A percentile compares a stretch with the other conserved stretches of the same genome.
Conservation (phyloP, 2,888 invertebrate genomes). For the Pachliopta kotzebuea region DNA sequence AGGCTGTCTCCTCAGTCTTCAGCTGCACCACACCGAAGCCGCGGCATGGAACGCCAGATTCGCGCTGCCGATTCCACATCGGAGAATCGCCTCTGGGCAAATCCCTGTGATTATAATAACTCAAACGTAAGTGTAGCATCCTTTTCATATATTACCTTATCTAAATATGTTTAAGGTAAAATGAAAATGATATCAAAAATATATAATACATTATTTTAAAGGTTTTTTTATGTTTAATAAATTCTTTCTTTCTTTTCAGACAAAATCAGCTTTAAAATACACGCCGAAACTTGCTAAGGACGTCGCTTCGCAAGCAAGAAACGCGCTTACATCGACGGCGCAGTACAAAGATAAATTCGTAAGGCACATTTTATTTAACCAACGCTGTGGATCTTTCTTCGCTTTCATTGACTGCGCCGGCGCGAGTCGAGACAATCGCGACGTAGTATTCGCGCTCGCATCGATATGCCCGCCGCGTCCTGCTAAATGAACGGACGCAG, state of each 20-base stretch:
- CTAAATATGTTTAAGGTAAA: too few species aligned
- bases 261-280: slow-evolving; percentile 47
- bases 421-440: slow-evolving; percentile 46
- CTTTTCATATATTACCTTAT: background rate
- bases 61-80: slow-evolving; percentile 42
- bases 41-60: slow-evolving; percentile 54
- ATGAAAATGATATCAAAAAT: background rate
- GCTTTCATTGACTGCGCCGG: slow-evolving; percentile 64
- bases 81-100: slow-evolving; percentile 61
- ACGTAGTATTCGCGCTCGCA: slow-evolving; percentile 60
- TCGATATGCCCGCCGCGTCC: slow-evolving; percentile 76
- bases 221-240: background rate
- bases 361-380: slow-evolving; percentile 50
- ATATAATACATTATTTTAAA: slow-evolving; percentile 1
- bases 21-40: slow-evolving; percentile 62
- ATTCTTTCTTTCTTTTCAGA: slow-evolving; percentile 49
- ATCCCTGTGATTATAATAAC: slow-evolving; percentile 62
- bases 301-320: slow-evolving; percentile 56
- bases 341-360: slow-evolving; percentile 65
- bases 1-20: slow-evolving; percentile 61
- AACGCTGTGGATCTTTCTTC: slow-evolving; percentile 44
- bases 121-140: slow-evolving; percentile 38
- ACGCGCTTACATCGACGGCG: slow-evolving; percentile 47
- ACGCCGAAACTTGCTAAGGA: slow-evolving; percentile 47
- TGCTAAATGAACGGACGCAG: slow-evolving; percentile 76